These are phyloP conservation scores for Xestia rhomboidea DNA, from an alignment of 2,888 invertebrate genomes.

Conservation along the genomic window DNA sequence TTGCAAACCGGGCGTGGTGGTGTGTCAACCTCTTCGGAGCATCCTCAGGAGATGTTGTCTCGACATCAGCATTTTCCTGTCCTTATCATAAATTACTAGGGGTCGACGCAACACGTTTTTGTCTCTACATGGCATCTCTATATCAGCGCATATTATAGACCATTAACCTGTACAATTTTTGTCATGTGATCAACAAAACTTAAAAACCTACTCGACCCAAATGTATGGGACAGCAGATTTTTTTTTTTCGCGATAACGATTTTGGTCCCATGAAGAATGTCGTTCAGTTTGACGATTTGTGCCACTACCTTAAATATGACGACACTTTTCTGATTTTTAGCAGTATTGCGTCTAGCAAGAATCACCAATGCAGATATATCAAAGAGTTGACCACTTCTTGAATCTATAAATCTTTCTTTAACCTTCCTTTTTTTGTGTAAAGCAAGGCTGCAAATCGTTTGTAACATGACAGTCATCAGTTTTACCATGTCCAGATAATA, in stretches of 20 bases:
- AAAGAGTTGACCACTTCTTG: not conserved
- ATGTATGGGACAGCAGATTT: not conserved
- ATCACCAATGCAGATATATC: not conserved
- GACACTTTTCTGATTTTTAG: not conserved
- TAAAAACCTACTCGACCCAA: not conserved
- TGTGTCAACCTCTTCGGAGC: not conserved
- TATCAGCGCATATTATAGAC: not conserved
- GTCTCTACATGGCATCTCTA: not conserved
- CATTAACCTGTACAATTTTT: not conserved
- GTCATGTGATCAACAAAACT: not conserved
- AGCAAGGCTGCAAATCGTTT: not conserved
- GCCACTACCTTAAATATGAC: not conserved
- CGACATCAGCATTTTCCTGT: too few species aligned
- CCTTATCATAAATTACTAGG: too few species aligned
- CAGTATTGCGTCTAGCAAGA: not conserved
- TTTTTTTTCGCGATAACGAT: not conserved
- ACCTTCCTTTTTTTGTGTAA: not conserved
- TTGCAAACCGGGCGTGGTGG: not conserved
- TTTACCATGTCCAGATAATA: not conserved
- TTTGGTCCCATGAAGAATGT: not conserved
- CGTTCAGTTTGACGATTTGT: not conserved
- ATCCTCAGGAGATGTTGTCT: too few species aligned
- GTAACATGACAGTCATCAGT: not conserved
- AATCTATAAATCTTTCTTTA: not conserved
- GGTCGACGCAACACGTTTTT: not conserved